Base-by-base conservation (phyloP, 2,113 vertebrate species). In the Lutjanus erythropterus region DNA sequence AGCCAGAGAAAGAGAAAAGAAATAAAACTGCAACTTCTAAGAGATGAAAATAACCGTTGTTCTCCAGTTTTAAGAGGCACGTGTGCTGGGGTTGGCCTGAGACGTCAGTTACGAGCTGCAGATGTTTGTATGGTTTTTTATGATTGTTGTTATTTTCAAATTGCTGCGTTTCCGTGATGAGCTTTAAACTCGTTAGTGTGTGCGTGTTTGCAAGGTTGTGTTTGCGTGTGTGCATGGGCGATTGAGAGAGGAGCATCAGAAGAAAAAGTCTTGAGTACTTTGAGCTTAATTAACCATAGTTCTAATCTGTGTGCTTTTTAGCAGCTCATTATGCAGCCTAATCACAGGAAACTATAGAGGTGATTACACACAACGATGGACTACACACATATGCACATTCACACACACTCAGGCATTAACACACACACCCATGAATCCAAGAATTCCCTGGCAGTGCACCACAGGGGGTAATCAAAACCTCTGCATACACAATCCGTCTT, bases 71-170 rank as follows among this genome's bases (percentile, higher is more conserved):
- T 91, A 93, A 93, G 89, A 90, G 85, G 83, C 91, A 91, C 85
- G 89, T 92, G 93, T 88, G 89, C 79, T 75, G 61, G 84, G 84
- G 64, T 81, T 78, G 87, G 91, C 79, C 87, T 7, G 78, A 86
- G 82, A 91, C 52, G 66, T 77, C 67, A 52, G 86, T 94, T 94
- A 94, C 91, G 91, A 93, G 92, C 88, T 90, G 90, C 94, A 94
- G 93, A 94, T 95, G 93, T 95, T 92, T 91, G 88, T 71, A 79
- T 87, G 91, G 62, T 56, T 91, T 89, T 93, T 92, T 84, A 93
- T 84, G 86, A 92, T 92, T 93, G 90, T 92, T 92, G 90, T 93
- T 93, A 92, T 92, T 93, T 93, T 92, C 88, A 92, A 90, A 91
- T 89, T 91, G 84, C 21, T 47, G 81, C 16, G 67, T 89, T 90